phyloP scores from a whole-genome alignment of 2,113 vertebrate genomes.

The Salvelinus fontinalis region DNA sequence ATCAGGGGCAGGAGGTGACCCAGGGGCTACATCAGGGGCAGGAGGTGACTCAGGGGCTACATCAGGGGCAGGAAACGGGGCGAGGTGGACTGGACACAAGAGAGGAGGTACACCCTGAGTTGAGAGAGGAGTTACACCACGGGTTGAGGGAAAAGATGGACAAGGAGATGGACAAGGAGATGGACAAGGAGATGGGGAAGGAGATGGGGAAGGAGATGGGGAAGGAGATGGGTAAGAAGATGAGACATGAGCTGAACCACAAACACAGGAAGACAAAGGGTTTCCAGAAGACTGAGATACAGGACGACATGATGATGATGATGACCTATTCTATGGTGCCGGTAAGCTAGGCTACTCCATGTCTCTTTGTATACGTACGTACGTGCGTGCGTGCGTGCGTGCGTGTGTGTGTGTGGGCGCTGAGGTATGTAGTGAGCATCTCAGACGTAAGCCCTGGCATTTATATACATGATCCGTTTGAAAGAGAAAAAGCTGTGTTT shows the following conservation, averaged over 20 bases:
- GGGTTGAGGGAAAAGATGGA: slow-evolving; percentile 8
- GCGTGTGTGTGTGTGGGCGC: background rate
- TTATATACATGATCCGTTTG: too few relatives aligned
- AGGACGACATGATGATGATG: slow-evolving; percentile 86
- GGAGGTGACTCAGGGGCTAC: background rate
- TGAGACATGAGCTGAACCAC: slow-evolving; percentile 63
- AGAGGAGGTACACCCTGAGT: background rate
- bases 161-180: slow-evolving; percentile 29
- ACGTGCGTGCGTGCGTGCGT: background rate
- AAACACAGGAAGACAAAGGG: slow-evolving; percentile 54
- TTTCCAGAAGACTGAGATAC: slow-evolving; percentile 70
- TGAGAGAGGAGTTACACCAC: background rate
- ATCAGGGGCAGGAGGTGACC: slow-evolving; percentile 7
- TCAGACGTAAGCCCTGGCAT: background rate
- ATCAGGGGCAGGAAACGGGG: slow-evolving; percentile 34
- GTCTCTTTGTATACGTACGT: background rate
- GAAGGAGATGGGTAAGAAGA: slow-evolving; percentile 51
- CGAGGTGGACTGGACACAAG: slow-evolving; percentile 50
- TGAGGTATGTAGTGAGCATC: background rate
- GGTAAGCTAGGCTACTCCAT: slow-evolving; percentile 71
- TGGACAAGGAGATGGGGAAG: slow-evolving; percentile 41
- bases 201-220: slow-evolving; percentile 46
- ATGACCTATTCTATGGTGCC: slow-evolving; percentile 95
- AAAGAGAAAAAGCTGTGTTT: too few relatives aligned
- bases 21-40: slow-evolving; percentile 26